Percentiles rank a stretch among this genome's conserved stretches.
Evolutionary conservation across 2,888 invertebrate genomes (phyloP).

Genomic region (Hydroisotoma schaefferi): DNA sequence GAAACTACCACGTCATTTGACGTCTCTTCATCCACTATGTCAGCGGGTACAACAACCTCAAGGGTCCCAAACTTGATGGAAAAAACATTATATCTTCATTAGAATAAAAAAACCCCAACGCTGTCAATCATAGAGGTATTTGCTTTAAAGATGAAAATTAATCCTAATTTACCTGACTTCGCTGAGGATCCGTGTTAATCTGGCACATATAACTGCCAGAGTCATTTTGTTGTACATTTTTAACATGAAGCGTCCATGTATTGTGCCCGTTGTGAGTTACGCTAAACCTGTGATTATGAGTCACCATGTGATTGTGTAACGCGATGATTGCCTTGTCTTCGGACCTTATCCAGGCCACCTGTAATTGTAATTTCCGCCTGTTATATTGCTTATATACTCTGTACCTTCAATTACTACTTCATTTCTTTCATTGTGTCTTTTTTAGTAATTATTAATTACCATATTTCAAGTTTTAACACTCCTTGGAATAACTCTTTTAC

Average conservation of each 20-base stretch:
- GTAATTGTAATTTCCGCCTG: conserved; percentile 39
- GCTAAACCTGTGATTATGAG: conserved; percentile 68
- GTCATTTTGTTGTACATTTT: conserved; percentile 84
- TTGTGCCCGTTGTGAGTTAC: conserved; percentile 90
- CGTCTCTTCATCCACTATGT: conserved; percentile 48
- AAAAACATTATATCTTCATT: too few species aligned
- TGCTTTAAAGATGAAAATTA: too few species aligned
- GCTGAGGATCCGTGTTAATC: conserved; percentile 87
- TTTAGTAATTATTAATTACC: too few species aligned
- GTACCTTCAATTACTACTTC: too few species aligned
- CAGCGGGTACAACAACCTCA: conserved; percentile 50
- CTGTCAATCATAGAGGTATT: too few species aligned
- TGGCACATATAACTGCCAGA: conserved; percentile 94
- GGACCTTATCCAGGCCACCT: conserved; percentile 92
- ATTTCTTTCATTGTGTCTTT: too few species aligned
- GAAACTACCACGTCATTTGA: conserved; percentile 52
- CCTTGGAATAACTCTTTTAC: too few species aligned
- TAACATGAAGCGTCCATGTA: conserved; percentile 87
- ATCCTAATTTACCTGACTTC: conserved; percentile 78
- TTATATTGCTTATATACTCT: too few species aligned
- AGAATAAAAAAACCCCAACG: too few species aligned
- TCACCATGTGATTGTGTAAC: conserved; percentile 84
- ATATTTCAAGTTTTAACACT: too few species aligned
- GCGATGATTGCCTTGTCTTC: conserved; percentile 85
- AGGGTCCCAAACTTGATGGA: conserved; percentile 49